Percentiles rank a stretch among this genome's conserved stretches.
Conservation (phyloP, 2,797 vertebrate genomes). For the Sciurus carolinensis region DNA sequence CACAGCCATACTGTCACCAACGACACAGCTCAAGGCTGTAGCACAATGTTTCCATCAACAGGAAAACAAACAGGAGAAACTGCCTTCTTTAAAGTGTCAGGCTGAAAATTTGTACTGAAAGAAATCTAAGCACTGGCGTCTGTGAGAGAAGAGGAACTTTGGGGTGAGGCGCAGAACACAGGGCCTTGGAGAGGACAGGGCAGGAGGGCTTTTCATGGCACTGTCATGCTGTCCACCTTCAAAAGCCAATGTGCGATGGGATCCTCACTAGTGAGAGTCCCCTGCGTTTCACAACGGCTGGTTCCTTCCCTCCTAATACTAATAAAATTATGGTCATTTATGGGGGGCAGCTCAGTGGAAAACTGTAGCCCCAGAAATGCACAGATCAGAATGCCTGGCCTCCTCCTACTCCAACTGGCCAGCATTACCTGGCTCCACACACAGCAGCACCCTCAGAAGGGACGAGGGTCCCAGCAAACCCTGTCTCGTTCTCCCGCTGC, state of each 20-base stretch:
- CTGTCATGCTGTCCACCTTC: not conserved
- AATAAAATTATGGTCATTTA: too few species aligned
- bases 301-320: not conserved
- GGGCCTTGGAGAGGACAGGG: not conserved
- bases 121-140: not conserved
- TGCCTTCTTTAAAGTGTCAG: too few species aligned
- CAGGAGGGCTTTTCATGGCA: not conserved
- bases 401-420: rapidly evolving
- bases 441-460: not conserved
- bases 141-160: too few species aligned
- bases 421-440: not conserved
- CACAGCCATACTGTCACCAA: not conserved
- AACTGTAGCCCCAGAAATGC: not conserved
- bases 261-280: not conserved
- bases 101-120: not conserved
- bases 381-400: rapidly evolving
- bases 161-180: not conserved
- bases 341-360: not conserved
- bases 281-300: not conserved
- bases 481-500: not conserved
- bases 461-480: too few species aligned
- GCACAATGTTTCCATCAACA: not conserved
- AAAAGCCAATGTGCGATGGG: not conserved
- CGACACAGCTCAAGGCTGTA: not conserved
- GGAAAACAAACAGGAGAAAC: not conserved